Percentiles rank a stretch among this genome's conserved stretches.
phyloP scores from a whole-genome alignment of 2,888 invertebrate genomes.

The Ormyrus rosae region DNA sequence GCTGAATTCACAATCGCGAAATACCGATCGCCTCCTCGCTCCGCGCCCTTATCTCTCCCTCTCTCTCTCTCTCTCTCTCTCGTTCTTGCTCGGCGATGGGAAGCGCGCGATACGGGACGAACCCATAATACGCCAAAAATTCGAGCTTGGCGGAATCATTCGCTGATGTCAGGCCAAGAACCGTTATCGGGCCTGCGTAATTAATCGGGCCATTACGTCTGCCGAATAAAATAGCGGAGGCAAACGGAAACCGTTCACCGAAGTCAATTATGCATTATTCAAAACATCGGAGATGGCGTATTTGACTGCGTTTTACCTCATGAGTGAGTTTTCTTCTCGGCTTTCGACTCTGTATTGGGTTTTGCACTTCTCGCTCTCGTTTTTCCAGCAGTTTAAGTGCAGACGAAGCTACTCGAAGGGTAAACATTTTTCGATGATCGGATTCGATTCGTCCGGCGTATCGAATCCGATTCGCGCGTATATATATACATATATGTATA shows the following conservation, averaged over 20 bases:
- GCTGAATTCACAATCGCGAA: constrained; percentile 34
- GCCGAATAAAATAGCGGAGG: too few species aligned
- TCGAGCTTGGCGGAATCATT: too few species aligned
- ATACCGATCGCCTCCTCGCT: constrained; percentile 30
- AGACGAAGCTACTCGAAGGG: constrained; percentile 46
- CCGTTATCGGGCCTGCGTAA: too few species aligned
- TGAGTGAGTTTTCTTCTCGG: background rate
- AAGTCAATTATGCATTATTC: constrained; percentile 45
- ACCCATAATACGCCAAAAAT: too few species aligned
- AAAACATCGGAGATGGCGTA: constrained; percentile 18
- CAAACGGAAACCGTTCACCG: constrained; percentile 1
- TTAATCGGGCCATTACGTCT: too few species aligned
- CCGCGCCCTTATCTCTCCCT: background rate
- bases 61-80: too few species aligned
- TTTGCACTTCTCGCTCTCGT: constrained; percentile 8
- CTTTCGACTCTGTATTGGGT: background rate
- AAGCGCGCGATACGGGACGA: too few species aligned
- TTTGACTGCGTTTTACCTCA: constrained; percentile 28
- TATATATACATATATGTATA: background rate
- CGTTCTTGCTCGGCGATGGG: too few species aligned
- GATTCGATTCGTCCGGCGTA: constrained; percentile 61
- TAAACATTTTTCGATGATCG: constrained; percentile 63
- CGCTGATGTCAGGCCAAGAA: too few species aligned
- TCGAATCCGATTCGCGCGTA: constrained; percentile 57
- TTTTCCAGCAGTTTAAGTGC: background rate